A percentile compares a stretch with the other conserved stretches of the same genome.
Conservation (phyloP, 2,797 vertebrate species). For the Coracias cyanogaster region DNA sequence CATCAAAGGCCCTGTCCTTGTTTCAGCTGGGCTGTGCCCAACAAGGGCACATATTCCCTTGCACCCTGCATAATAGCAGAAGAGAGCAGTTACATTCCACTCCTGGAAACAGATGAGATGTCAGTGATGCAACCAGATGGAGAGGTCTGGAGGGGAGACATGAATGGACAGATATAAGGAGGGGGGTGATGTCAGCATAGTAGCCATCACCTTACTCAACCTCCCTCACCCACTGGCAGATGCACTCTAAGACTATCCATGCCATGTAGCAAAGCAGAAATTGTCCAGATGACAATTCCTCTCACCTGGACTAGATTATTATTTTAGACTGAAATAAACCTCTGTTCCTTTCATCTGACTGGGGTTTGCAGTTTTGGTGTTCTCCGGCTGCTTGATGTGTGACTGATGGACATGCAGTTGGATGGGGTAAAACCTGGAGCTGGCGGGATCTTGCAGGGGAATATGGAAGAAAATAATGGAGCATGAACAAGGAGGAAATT, state of each 20-base stretch:
- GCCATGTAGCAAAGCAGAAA: neutral
- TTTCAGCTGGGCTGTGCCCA: neutral
- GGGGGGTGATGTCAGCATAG: neutral
- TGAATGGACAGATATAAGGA: neutral
- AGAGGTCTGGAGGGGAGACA: neutral
- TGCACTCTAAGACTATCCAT: rapidly evolving
- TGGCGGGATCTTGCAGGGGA: neutral
- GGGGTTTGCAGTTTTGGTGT: neutral
- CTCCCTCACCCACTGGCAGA: rapidly evolving
- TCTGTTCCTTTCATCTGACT: neutral
- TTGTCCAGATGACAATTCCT: neutral
- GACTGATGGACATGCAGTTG: neutral
- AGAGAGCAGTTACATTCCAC: neutral
- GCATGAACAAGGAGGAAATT: neutral
- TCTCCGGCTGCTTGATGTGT: neutral
- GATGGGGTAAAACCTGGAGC: neutral
- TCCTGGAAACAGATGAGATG: neutral
- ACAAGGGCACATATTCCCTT: neutral
- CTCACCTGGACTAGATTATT: neutral
- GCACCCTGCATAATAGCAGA: neutral
- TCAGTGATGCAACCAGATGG: neutral
- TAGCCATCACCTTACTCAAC: neutral
- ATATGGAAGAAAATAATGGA: neutral
- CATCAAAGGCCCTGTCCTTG: neutral
- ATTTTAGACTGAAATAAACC: neutral